A percentile compares a stretch with the other conserved stretches of the same genome.
Evolutionary conservation across 2,113 vertebrate species (phyloP).

Genomic region (Agelaius tricolor): DNA sequence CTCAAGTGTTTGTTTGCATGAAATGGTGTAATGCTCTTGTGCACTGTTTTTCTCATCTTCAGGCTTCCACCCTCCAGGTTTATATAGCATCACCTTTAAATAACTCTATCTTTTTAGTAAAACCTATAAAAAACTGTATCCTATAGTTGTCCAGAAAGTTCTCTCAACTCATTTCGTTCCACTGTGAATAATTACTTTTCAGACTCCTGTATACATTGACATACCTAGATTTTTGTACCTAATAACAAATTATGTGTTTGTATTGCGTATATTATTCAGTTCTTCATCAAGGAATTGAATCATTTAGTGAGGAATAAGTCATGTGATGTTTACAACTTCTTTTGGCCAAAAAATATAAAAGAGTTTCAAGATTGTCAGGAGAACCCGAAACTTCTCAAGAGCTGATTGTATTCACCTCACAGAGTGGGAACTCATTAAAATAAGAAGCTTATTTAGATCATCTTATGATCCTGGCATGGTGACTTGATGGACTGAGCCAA

Average conservation of each 20-base stretch:
- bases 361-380: not conserved
- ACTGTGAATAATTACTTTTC: not conserved
- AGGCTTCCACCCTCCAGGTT: not conserved
- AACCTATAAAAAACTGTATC: not conserved
- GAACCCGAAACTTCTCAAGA: not conserved
- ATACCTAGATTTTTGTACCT: not conserved
- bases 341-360: not conserved
- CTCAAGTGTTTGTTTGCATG: not conserved
- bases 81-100: not conserved
- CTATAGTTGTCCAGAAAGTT: not conserved
- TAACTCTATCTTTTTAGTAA: not conserved
- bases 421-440: not conserved
- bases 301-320: not conserved
- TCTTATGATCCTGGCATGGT: not conserved
- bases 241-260: not conserved
- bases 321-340: fast-evolving
- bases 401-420: not conserved
- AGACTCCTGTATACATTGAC: not conserved
- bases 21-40: not conserved
- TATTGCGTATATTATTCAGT: not conserved
- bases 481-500: not conserved
- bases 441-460: not conserved
- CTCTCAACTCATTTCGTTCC: not conserved
- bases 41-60: not conserved
- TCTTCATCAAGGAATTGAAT: not conserved